phyloP scores from a whole-genome alignment of 2,888 invertebrate genomes.

The Thymelicus acteon region DNA sequence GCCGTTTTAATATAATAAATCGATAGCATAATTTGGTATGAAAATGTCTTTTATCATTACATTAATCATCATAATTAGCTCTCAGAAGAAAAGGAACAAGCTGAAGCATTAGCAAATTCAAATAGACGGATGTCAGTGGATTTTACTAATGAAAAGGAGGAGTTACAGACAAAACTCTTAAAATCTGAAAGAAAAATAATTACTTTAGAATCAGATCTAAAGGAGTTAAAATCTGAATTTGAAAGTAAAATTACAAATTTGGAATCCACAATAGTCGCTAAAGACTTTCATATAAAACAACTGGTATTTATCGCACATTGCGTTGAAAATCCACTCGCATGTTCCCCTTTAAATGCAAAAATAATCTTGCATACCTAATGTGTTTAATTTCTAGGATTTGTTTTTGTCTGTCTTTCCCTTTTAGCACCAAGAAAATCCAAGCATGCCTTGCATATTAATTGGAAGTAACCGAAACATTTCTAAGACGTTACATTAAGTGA shows the following conservation, averaged over 20 bases:
- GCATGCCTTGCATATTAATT: slow-evolving; percentile 5
- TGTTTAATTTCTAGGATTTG: background rate
- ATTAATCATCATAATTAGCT: slow-evolving; percentile 66
- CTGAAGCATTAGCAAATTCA: slow-evolving; percentile 64
- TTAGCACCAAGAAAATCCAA: background rate
- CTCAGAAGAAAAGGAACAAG: slow-evolving; percentile 78
- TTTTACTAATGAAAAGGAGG: slow-evolving; percentile 77
- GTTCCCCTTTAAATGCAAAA: slow-evolving; percentile 18
- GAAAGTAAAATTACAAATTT: slow-evolving; percentile 85
- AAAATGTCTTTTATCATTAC: background rate
- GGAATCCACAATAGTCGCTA: slow-evolving; percentile 84
- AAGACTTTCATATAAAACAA: slow-evolving; percentile 86
- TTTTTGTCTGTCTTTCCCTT: background rate
- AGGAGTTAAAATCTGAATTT: slow-evolving; percentile 82
- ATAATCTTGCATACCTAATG: slow-evolving; percentile 4
- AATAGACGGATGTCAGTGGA: slow-evolving; percentile 75
- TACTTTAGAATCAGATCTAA: slow-evolving; percentile 78
- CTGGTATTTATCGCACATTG: slow-evolving; percentile 71
- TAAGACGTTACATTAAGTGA: background rate
- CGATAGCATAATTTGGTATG: background rate
- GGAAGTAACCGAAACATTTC: background rate
- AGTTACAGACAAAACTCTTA: slow-evolving; percentile 72
- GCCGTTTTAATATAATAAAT: too few species aligned
- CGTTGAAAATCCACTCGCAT: slow-evolving; percentile 22
- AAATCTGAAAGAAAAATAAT: slow-evolving; percentile 77